Base-by-base conservation (phyloP, 2,113 vertebrate genomes). In the Desmodus rotundus region DNA sequence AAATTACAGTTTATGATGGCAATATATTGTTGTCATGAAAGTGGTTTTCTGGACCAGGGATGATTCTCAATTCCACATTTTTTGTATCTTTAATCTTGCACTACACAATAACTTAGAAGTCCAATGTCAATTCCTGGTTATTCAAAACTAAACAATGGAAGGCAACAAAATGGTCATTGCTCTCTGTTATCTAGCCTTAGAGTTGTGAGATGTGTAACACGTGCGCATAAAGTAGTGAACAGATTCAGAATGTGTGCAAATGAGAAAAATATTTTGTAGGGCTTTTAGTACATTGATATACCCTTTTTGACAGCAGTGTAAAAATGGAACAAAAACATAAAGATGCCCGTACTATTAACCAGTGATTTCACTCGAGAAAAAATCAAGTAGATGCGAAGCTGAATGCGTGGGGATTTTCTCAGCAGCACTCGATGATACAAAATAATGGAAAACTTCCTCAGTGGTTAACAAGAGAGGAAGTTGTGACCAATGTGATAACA, bases 271-370 rank as follows among this genome's bases (percentile, higher is more conserved):
- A 4, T 76, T 86, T 72, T 72, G 9, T 76, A 38, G 8, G n/a
- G 5, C 6, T 90, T 22, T 56, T 45, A 68, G 24, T 72, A 77
- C 24, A 43, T 0, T 45, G 77, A 86, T 67, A 67, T 15, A 6
- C 31, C 33, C 31, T 92, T 84, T 72, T n/a, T 43, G 45, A 83
- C 9, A 61, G 43, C 76, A 95, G 86, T 56, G 85, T 76, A 93
- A 93, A 58, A 96, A 94, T 31, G 68, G n/a, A 89, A 33, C 63
- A 85, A 87, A 95, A 58, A 5, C 33, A 83, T 67, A 89, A 94
- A 56, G 38, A 93, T 54, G 72, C 65, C 90, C 47, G 33, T 19
- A 70, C 26, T 91, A 89, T 56, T 82, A 94, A 82, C 31, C 20
- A 31, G 19, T 67, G 36, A 67, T 45, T 28, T 95, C 58, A 85